Conservation (phyloP, 2,888 invertebrate genomes). For the Nephrocerus scutellatus region DNA sequence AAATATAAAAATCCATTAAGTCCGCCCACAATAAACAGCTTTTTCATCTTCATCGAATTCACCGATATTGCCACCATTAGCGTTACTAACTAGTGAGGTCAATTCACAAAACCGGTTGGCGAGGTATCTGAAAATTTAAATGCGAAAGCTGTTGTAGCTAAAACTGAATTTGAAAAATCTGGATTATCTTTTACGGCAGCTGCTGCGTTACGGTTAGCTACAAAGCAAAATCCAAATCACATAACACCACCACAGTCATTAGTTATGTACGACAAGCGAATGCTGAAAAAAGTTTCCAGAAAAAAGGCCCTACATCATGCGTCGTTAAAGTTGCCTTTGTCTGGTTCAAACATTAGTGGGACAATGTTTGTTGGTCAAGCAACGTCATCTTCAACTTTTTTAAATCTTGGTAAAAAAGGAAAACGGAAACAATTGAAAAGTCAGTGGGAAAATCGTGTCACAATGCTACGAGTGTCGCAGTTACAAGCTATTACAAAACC, state of each 20-base stretch:
- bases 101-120: too few relatives aligned
- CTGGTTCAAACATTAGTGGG: slow-evolving; percentile 37
- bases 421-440: slow-evolving; percentile 34
- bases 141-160: too few relatives aligned
- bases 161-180: too few relatives aligned
- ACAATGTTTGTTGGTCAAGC: slow-evolving; percentile 11
- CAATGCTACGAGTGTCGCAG: slow-evolving; percentile 16
- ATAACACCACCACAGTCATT: too few relatives aligned
- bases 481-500: slow-evolving; percentile 8
- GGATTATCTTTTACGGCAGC: slow-evolving; percentile 2
- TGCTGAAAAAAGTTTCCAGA: slow-evolving; percentile 13
- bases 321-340: too few relatives aligned
- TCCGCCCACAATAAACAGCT: too few relatives aligned
- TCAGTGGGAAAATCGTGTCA: slow-evolving; percentile 1
- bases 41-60: too few relatives aligned
- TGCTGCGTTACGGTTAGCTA: slow-evolving; percentile 2
- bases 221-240: slow-evolving; percentile 1
- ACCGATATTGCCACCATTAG: slow-evolving; percentile 11
- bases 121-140: too few relatives aligned
- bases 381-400: slow-evolving; percentile 13
- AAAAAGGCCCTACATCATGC: slow-evolving; percentile 1
- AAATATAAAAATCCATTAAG: slow-evolving; percentile 32
- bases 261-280: too few relatives aligned
- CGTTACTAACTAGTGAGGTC: too few relatives aligned
- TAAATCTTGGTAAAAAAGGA: slow-evolving; percentile 30